These are phyloP conservation scores for Hymenochirus boettgeri DNA, from an alignment of 2,113 vertebrate genomes.

Conservation along the genomic window DNA sequence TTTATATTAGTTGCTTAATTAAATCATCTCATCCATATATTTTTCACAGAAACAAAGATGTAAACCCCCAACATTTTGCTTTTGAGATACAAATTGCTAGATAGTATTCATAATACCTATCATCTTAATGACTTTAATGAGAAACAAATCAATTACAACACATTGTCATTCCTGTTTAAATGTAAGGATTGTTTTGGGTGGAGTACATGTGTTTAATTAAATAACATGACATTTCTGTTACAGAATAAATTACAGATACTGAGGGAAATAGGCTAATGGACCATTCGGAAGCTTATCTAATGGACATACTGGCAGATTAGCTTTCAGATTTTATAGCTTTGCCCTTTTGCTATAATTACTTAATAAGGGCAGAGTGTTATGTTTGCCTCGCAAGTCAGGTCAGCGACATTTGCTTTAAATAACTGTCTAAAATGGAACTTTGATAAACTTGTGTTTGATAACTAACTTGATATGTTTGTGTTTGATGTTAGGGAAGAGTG, in stretches of 20 bases:
- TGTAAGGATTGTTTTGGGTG: background rate
- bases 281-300: background rate
- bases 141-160: background rate
- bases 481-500: no score
- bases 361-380: conserved; percentile 14
- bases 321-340: background rate
- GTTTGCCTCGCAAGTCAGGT: conserved; percentile 21
- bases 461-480: no score
- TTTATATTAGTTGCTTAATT: conserved; percentile 40
- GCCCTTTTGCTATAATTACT: conserved; percentile 15
- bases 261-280: background rate
- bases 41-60: background rate
- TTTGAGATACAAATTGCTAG: background rate
- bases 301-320: conserved; percentile 7
- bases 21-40: conserved; percentile 27
- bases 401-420: conserved; percentile 17
- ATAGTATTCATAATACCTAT: background rate
- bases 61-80: background rate
- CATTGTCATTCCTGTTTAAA: conserved; percentile 8
- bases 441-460: no score
- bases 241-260: conserved; percentile 2
- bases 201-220: conserved; percentile 1
- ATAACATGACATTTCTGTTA: conserved; percentile 1
- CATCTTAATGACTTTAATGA: background rate
- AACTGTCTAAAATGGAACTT: conserved; percentile 11